Conservation (phyloP, 1,140 invertebrate genomes). For the Sitodiplosis mosellana region DNA sequence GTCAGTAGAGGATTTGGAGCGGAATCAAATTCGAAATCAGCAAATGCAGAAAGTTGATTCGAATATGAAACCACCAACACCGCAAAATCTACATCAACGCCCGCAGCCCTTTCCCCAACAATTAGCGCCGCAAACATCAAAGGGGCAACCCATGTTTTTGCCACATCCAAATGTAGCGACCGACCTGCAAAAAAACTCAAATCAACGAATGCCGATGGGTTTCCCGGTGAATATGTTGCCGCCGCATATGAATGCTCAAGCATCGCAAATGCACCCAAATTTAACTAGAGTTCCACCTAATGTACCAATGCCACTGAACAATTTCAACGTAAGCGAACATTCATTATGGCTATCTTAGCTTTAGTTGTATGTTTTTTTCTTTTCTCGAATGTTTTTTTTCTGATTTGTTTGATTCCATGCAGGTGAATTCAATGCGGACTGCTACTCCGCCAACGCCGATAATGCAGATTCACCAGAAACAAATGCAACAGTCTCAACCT, state of each 20-base stretch:
- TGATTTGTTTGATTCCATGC: too few relatives aligned
- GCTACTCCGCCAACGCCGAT: too few relatives aligned
- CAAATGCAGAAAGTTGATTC: conserved; percentile 6
- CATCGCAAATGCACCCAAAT: background rate
- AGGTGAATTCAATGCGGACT: too few relatives aligned
- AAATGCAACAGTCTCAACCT: background rate
- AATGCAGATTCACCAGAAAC: background rate
- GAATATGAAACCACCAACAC: background rate
- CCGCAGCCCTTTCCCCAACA: background rate
- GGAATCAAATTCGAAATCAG: conserved; percentile 20
- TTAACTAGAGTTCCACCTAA: background rate
- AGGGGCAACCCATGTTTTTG: background rate
- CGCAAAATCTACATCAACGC: background rate
- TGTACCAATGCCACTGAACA: too few relatives aligned
- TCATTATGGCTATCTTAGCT: too few relatives aligned
- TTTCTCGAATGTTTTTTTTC: too few relatives aligned
- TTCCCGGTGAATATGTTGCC: too few relatives aligned
- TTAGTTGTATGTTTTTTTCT: too few relatives aligned
- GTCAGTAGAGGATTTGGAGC: conserved; percentile 22
- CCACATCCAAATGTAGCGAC: background rate
- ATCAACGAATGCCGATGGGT: too few relatives aligned
- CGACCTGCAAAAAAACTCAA: too few relatives aligned
- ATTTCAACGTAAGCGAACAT: too few relatives aligned
- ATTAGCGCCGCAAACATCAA: background rate
- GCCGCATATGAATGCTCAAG: background rate